Base-by-base conservation (phyloP, 2,888 invertebrate genomes). In the Spatulosminthurus flaviceps region DNA sequence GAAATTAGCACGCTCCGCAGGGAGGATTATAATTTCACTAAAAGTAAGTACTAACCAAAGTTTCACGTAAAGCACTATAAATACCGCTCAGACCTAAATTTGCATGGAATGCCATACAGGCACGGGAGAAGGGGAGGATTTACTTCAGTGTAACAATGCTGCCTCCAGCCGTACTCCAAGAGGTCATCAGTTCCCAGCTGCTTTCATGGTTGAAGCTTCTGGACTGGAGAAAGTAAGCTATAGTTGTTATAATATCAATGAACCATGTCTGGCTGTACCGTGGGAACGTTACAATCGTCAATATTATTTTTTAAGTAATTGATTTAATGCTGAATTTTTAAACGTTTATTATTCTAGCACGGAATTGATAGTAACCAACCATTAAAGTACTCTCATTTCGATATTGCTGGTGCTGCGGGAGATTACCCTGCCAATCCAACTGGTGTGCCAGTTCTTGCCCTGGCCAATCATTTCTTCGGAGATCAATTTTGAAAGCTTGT, bases 111-210 rank as follows among this genome's bases (percentile, higher is more conserved):
- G n/a, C 16, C 16, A 4, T 11, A 51, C 80, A 84, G 90, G 90
- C 0, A 91, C 91, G 86, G 90, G 90, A n/a, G 92, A 93, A 86
- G 95, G 94, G 80, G 97, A 96, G 87, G 95, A 96, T 87, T 88
- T 97, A 29, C 89, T 93, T 73, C 97, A 97, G 88, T 91, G 93
- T 81, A 92, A 91, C 87, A 92, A 91, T 86, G 87, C 88, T 66
- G 91, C 94, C 0, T 94, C 94, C 0, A 89, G 91, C 1, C 89
- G 90, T 82, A 91, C 92, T 69, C 89, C 92, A 19, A 90, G 97
- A 84, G 97, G 97, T 19, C 95, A 96, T 88, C 93, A 94, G 89
- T 91, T 91, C 79, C 96, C 97, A 0, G 93, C 93, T 41, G 97
- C 94, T 26, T 97, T 97, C 89, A 90, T 98, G 86, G 92, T 96